Percentiles rank a stretch among this genome's conserved stretches.
These are phyloP conservation scores for Agapornis roseicollis DNA, from an alignment of 2,113 vertebrate species.

Conservation along the genomic window DNA sequence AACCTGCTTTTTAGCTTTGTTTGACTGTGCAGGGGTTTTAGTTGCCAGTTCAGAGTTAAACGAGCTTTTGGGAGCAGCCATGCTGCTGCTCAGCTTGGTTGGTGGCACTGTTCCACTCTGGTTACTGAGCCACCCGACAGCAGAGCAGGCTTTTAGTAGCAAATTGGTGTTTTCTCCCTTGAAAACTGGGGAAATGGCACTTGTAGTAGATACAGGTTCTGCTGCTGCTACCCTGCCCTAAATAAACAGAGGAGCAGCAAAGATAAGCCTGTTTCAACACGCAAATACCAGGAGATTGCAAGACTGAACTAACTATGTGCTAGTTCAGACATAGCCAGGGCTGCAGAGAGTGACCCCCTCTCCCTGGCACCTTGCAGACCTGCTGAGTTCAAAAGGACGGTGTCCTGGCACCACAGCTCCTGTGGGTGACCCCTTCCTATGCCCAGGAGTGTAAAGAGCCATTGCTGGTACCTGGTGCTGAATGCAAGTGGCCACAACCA, in stretches of 20 bases:
- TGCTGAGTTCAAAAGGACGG: neutral
- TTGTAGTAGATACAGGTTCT: accelerated
- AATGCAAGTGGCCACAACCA: neutral
- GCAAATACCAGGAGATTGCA: neutral
- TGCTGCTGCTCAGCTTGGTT: accelerated
- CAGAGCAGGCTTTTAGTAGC: no score
- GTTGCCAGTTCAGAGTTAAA: neutral
- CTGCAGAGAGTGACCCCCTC: neutral
- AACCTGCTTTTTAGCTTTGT: neutral
- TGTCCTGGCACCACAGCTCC: neutral
- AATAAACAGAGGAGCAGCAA: neutral
- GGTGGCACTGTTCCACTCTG: no score
- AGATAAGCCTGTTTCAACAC: neutral
- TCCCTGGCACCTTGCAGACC: neutral
- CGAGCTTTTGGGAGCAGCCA: no score
- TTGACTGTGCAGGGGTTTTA: neutral
- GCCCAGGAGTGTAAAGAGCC: accelerated
- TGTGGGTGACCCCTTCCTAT: accelerated
- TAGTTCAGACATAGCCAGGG: no score
- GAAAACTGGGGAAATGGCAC: neutral
- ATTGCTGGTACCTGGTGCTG: accelerated
- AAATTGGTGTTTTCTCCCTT: neutral
- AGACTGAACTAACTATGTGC: accelerated
- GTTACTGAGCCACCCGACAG: accelerated
- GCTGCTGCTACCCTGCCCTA: neutral